These are phyloP conservation scores for Carassius auratus DNA, from an alignment of 2,113 vertebrate species.

Conservation along the genomic window DNA sequence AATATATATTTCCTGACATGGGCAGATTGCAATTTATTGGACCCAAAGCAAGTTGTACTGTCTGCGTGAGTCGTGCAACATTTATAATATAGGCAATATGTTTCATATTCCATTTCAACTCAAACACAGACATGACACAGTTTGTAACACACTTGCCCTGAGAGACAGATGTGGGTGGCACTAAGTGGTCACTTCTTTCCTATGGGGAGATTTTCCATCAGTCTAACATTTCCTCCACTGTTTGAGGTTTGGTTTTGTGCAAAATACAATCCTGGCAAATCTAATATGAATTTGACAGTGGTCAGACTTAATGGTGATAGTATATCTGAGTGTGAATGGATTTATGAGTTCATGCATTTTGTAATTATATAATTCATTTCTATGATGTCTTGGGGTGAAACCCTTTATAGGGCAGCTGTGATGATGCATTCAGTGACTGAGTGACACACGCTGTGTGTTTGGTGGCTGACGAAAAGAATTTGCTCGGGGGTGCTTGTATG, in stretches of 20 bases:
- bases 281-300: not conserved
- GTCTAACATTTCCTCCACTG: conserved; percentile 69
- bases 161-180: conserved; percentile 70
- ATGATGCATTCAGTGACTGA: not conserved
- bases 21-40: not conserved
- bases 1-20: not conserved
- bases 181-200: conserved; percentile 75
- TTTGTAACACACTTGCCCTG: conserved; percentile 51
- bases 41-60: not conserved
- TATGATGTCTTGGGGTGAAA: not conserved
- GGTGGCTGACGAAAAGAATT: conserved; percentile 4
- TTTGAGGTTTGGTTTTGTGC: conserved; percentile 49
- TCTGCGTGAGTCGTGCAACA: not conserved
- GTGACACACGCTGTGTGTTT: not conserved
- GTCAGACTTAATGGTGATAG: not conserved
- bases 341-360: not conserved
- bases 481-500: conserved; percentile 34
- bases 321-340: not conserved
- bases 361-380: not conserved
- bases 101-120: conserved; percentile 37
- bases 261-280: conserved; percentile 12
- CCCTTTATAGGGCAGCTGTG: not conserved
- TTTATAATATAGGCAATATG: not conserved
- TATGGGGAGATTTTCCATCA: conserved; percentile 79
- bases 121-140: conserved; percentile 11